Evolutionary conservation across 2,888 invertebrate genomes (phyloP), one percentile per base, ranked within the genome.

Genomic region (Drosophila robusta): DNA sequence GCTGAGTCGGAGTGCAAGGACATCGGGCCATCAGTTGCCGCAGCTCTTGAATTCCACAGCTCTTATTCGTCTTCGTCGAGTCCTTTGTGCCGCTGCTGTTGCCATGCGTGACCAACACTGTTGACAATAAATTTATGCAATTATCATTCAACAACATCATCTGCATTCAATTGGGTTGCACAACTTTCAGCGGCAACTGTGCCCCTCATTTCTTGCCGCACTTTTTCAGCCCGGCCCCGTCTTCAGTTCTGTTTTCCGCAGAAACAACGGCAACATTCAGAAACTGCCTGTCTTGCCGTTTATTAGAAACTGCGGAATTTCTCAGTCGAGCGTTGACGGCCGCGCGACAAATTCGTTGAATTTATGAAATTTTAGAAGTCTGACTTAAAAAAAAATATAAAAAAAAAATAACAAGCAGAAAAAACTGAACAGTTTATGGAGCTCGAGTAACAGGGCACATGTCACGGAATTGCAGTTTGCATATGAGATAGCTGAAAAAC

Each of bases 351-450:
- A 84, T 88, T 84, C 89, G 80, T 78, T 82, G 89, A 84, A 89
- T 89, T 89, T 89, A 84, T 85, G 85, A 89, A 89, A 85, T 81
- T 80, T 87, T 87, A 81, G 88, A 87, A 74, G 55, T 57, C 67
- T 65, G 70, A 62, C 60, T 56, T 34, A 46, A 62, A 44, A 16
- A 46, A 60, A 52, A 45, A 18, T n/a, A 16, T 12, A 24, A 24
- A 29, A 38, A 52, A 36, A 16, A 39, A 50, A 52, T 41, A 18
- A 24, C 4, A 42, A 41, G 16, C 11, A 26, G n/a, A 29, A 42
- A 45, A 41, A 24, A 65, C 44, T 29, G 44, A 67, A 26, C 72
- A 58, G n/a, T 72, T 62, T 26, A 41, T 32, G 49, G n/a, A 73
- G 69, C 75, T 75, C 74, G 56, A 69, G 75, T 75, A 75, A 78